These are phyloP conservation scores for Cetonia aurata DNA, from an alignment of 2,888 invertebrate species.

Conservation along the genomic window DNA sequence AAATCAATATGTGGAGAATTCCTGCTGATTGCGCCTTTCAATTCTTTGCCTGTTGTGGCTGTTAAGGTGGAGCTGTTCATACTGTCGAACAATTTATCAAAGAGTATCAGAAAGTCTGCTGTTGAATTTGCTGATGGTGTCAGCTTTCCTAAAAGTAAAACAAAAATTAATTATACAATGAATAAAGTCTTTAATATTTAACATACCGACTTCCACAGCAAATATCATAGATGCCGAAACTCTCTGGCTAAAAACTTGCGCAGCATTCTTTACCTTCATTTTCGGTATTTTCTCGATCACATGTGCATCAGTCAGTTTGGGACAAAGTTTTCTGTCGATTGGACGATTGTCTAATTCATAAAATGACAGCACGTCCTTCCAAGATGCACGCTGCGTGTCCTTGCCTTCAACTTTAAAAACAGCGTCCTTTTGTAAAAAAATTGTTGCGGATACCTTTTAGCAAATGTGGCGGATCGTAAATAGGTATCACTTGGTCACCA, in stretches of 20 bases:
- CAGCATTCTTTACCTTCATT: constrained; percentile 44
- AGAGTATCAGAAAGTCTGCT: constrained; percentile 48
- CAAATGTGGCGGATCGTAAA: constrained; percentile 46
- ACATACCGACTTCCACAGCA: constrained; percentile 23
- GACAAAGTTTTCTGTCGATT: constrained; percentile 27
- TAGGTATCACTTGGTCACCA: constrained; percentile 31
- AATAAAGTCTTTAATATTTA: not conserved
- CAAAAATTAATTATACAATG: not conserved
- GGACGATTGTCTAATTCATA: constrained; percentile 40
- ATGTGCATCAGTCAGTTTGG: constrained; percentile 40
- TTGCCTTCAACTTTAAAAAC: constrained; percentile 12
- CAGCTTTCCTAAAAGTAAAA: constrained; percentile 21
- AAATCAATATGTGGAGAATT: no score
- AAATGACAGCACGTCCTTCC: constrained; percentile 32
- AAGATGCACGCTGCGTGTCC: constrained; percentile 14
- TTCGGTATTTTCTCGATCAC: constrained; percentile 40
- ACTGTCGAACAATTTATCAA: constrained; percentile 49
- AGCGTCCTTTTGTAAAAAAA: constrained; percentile 22
- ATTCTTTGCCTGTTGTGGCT: no score
- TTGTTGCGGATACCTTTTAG: constrained; percentile 44
- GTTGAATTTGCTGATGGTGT: constrained; percentile 18
- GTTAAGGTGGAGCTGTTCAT: constrained; percentile 36
- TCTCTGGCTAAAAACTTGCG: constrained; percentile 42
- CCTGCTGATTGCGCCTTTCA: no score
- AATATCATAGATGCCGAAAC: constrained; percentile 32